Evolutionary conservation across 2,113 vertebrate species (phyloP), one percentile per base, ranked within the genome.

Genomic region (Scomber colias): DNA sequence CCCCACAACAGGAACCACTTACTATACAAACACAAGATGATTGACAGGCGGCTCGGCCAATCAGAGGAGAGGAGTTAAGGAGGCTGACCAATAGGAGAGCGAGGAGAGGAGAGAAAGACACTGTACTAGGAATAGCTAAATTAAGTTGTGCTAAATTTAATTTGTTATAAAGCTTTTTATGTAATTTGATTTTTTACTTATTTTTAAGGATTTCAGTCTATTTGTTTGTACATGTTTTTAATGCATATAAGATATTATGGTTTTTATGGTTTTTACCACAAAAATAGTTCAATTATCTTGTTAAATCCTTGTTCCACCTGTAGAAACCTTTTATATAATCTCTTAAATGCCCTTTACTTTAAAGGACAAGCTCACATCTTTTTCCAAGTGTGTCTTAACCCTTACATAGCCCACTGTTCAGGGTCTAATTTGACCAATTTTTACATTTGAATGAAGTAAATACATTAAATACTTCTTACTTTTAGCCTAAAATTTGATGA

Each of bases 1-100:
- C 24, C 73, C 44, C 81, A 77, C 66, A 83, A 81, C 80, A 84
- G 77, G 85, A 89, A 77, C 44, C 76, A 63, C 63, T 53, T 2
- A 9, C 54, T 14, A 2, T 2, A 63, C 44, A 8, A 6, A 21
- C 19, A 3, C 16, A 0, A 0, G 16, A 3, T 55, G 83, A 90
- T 46, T 67, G 71, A 63, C 84, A 75, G 67, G 1, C 2, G 0
- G 0, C 0, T n/a, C 21, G 13, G 6, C 92, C 90, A 93, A 93
- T 91, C 12, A 40, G 35, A 70, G 56, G 9, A 17, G 11, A 44
- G 62, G 11, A 7, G 0, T 5, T 0, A 2, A 27, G 2, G 6
- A 21, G 17, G 5, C 5, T 1, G 66, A 49, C 90, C 83, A 92
- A 90, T 91, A 0, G 54, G 24, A 73, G 75, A 56, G 19, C 65